These are phyloP conservation scores for Incurvaria masculella DNA, from an alignment of 2,888 invertebrate species.

Conservation along the genomic window DNA sequence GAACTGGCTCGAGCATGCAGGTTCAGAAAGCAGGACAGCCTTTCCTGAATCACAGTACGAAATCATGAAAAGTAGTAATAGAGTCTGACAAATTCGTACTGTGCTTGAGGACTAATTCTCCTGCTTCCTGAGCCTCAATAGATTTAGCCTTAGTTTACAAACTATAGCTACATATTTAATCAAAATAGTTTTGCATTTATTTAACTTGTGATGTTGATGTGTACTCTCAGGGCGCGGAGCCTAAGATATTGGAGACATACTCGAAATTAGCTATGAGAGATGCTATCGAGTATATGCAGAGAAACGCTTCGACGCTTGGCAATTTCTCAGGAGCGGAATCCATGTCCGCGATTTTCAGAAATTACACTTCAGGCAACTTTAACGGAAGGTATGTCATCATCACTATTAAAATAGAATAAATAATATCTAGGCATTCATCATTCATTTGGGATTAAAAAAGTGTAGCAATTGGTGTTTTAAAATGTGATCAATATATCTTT, in stretches of 20 bases:
- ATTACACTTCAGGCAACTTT: slow-evolving; percentile 79
- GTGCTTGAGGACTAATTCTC: no score
- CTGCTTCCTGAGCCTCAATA: no score
- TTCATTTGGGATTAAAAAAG: no score
- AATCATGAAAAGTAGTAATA: no score
- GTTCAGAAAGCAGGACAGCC: no score
- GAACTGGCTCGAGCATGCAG: no score
- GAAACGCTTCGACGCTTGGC: slow-evolving; percentile 83
- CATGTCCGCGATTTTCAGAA: slow-evolving; percentile 88
- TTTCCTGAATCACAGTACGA: no score
- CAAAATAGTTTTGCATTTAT: neutral
- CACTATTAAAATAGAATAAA: neutral
- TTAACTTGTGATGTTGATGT: slow-evolving; percentile 2
- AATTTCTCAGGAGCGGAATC: slow-evolving; percentile 87
- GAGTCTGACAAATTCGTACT: no score
- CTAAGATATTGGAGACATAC: slow-evolving; percentile 92
- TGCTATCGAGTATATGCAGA: slow-evolving; percentile 87
- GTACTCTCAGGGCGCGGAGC: slow-evolving; percentile 75
- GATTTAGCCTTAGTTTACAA: neutral
- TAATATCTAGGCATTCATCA: neutral
- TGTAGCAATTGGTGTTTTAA: no score
- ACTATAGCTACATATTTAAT: neutral
- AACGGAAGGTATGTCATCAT: no score
- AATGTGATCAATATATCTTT: slow-evolving; percentile 23
- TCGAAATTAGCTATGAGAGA: slow-evolving; percentile 92